A percentile compares a stretch with the other conserved stretches of the same genome.
phyloP scores from a whole-genome alignment of 2,113 vertebrate species.

The Ochotona princeps region DNA sequence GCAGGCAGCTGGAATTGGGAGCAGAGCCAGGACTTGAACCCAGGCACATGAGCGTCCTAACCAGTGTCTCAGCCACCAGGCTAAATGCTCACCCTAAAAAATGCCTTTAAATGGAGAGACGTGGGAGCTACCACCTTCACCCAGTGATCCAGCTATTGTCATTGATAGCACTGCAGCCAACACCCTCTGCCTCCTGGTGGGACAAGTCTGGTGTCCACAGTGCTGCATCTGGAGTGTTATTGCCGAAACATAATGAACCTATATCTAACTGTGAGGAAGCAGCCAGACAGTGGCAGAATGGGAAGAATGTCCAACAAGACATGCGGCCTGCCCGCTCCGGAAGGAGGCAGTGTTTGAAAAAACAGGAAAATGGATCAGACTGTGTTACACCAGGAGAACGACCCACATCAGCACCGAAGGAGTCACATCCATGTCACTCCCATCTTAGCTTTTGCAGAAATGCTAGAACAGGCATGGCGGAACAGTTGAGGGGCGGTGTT shows the following conservation, averaged over 20 bases:
- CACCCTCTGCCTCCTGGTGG: rapidly evolving
- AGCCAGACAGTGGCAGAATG: neutral
- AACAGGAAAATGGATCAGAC: neutral
- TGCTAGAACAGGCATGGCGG: neutral
- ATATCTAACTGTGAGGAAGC: neutral
- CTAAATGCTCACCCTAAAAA: neutral
- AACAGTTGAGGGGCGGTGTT: neutral
- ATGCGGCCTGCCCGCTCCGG: neutral
- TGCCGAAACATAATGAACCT: neutral
- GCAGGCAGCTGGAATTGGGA: no score
- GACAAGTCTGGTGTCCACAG: neutral
- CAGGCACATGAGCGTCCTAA: no score
- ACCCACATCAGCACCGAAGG: neutral
- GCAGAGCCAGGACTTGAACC: no score
- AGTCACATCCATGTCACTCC: neutral
- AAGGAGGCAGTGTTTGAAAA: neutral
- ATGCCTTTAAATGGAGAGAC: neutral
- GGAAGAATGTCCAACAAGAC: neutral
- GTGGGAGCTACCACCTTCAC: no score
- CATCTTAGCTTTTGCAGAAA: neutral
- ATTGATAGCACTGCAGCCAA: neutral
- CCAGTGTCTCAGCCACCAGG: no score
- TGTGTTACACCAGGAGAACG: neutral
- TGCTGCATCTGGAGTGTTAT: neutral
- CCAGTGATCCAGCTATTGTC: neutral